These are phyloP conservation scores for Lordiphosa andalusiaca DNA, from an alignment of 2,888 invertebrate genomes.

Conservation along the genomic window DNA sequence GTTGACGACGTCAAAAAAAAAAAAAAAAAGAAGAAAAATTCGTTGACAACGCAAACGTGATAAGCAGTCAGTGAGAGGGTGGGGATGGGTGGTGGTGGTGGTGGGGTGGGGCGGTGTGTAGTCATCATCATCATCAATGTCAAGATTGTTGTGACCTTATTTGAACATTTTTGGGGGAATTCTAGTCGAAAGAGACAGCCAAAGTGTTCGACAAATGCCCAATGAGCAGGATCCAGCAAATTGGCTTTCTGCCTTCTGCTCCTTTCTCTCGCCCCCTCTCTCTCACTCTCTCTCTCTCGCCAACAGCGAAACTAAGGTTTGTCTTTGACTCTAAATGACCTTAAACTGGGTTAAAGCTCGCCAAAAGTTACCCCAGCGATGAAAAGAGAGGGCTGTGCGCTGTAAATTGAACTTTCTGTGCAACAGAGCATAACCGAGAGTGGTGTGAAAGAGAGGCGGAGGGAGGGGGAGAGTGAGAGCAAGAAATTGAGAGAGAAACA, in stretches of 20 bases:
- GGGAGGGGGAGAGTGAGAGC: conserved; percentile 17
- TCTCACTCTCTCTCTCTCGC: background rate
- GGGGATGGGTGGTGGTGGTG: background rate
- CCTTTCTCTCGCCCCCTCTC: background rate
- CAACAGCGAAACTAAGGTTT: conserved; percentile 42
- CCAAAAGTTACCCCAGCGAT: conserved; percentile 46
- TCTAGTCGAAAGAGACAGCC: too few species aligned
- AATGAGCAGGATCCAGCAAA: conserved; percentile 21
- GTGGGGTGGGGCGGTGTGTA: too few species aligned
- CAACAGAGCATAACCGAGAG: conserved; percentile 51
- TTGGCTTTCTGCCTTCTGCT: background rate
- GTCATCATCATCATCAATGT: conserved; percentile 46
- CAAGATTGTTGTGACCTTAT: conserved; percentile 68
- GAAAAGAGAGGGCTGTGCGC: conserved; percentile 6
- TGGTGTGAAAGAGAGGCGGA: conserved; percentile 24
- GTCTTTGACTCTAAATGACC: conserved; percentile 76
- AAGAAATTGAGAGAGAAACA: conserved; percentile 11
- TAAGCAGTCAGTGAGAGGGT: conserved; percentile 5
- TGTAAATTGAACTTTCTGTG: conserved; percentile 65
- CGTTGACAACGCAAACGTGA: conserved; percentile 12
- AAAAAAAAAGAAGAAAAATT: conserved; percentile 1
- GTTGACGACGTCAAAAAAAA: conserved; percentile 7
- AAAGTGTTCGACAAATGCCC: conserved; percentile 44
- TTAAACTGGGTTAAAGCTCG: conserved; percentile 79
- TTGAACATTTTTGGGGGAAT: conserved; percentile 16